Evolutionary conservation across 2,888 invertebrate genomes (phyloP), one percentile per base, ranked within the genome.

Genomic region (Endotricha flammealis): DNA sequence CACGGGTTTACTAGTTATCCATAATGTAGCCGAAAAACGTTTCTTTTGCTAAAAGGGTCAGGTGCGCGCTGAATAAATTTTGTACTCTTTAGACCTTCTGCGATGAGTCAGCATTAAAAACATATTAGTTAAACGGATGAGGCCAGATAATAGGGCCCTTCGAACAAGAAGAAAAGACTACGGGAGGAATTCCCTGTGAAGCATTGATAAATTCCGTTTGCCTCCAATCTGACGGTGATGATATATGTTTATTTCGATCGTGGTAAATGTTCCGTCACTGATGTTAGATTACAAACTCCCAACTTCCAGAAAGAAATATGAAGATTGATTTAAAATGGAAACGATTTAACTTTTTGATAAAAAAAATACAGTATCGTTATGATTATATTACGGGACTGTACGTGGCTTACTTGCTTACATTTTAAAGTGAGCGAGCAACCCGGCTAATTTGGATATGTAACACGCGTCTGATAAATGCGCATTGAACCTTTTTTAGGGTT

Each of bases 61-160:
- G 36, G 27, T 31, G 31, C 31, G 16, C 16, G 20, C 12, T 36
- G 36, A 27, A 28, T 25, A 31, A 20, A 31, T 31, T 20, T 22
- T 2, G 13, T n/a, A 20, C 30, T 10, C 27, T 32, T 32, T 25
- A 16, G 7, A 9, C 13, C 28, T 12, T 28, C 20, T 29, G 8
- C 32, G 28, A 37, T 37, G 37, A 37, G 20, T 37, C 17, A 20
- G 13, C 37, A 32, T 37, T 37, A 37, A 37, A 37, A 37, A 32
- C 37, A 32, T 23, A 36, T 36, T 36, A 36, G 30, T 27, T 30
- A 30, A 30, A 36, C 16, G 36, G 24, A 29, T 3, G 24, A 29
- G 22, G 8, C 12, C 6, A 22, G 28, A 35, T 27, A 34, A 35
- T 28, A 22, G 13, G 13, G 16, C 16, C 17, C 24, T 25, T 32